A percentile compares a stretch with the other conserved stretches of the same genome.
Conservation (phyloP, 2,113 vertebrate species). For the Nothobranchius furzeri region DNA sequence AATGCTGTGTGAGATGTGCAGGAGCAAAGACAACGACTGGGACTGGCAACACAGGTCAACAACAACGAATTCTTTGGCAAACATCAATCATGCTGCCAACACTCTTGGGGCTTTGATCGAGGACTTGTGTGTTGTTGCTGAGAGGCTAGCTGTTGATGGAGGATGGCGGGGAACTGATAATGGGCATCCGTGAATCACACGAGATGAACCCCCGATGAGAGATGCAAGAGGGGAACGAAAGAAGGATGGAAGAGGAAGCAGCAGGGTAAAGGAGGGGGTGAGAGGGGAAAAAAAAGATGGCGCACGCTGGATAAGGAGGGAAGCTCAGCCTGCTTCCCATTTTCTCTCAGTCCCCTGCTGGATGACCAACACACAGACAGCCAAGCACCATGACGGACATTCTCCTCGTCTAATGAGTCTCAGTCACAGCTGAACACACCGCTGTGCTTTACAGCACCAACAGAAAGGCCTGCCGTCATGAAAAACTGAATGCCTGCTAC, state of each 20-base stretch:
- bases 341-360: constrained; percentile 39
- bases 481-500: constrained; percentile 31
- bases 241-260: constrained; percentile 38
- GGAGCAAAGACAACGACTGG: constrained; percentile 43
- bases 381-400: constrained; percentile 65
- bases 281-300: constrained; percentile 22
- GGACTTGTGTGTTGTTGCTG: constrained; percentile 55
- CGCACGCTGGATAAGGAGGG: constrained; percentile 15
- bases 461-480: constrained; percentile 59
- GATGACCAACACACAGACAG: constrained; percentile 59
- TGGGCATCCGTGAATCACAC: constrained; percentile 63
- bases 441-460: constrained; percentile 65
- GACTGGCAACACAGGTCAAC: constrained; percentile 64
- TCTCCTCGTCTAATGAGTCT: constrained; percentile 70
- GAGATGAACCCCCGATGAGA: constrained; percentile 67
- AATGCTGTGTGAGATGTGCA: constrained; percentile 34
- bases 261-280: constrained; percentile 29
- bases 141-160: constrained; percentile 56
- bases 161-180: constrained; percentile 59
- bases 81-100: constrained; percentile 59
- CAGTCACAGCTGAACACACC: constrained; percentile 72
- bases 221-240: constrained; percentile 50
- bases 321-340: constrained; percentile 21
- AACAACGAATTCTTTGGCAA: constrained; percentile 70
- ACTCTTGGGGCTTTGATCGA: constrained; percentile 62